phyloP scores from a whole-genome alignment of 1,140 invertebrate species.

The Bombus cullumanus region DNA sequence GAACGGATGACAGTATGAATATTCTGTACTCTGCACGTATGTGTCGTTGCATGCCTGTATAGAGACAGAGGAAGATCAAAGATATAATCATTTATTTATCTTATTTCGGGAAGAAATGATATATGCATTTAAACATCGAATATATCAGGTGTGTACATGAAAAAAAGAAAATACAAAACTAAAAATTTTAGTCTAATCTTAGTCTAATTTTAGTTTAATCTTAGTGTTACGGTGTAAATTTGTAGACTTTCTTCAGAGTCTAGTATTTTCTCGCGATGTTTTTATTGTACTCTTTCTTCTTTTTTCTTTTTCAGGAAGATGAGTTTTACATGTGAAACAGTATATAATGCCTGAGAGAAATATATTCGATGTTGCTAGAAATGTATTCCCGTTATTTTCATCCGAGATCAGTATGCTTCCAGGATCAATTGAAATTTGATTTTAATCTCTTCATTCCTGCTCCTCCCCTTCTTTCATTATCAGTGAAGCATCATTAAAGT shows the following conservation, averaged over 20 bases:
- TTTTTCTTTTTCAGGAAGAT: background rate
- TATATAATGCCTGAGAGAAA: background rate
- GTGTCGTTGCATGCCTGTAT: slow-evolving; percentile 46
- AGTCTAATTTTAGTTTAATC: background rate
- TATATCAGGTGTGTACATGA: slow-evolving; percentile 1
- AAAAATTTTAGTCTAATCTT: background rate
- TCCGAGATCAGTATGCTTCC: slow-evolving; percentile 50
- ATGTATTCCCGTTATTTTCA: slow-evolving; percentile 15
- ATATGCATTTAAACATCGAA: slow-evolving; percentile 25
- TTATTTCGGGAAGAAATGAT: slow-evolving; percentile 16
- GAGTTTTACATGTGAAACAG: background rate
- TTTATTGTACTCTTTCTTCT: background rate
- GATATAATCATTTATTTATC: slow-evolving; percentile 43
- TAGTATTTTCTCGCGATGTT: background rate
- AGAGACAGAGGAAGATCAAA: slow-evolving; percentile 20
- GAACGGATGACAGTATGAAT: slow-evolving; percentile 47
- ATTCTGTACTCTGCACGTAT: slow-evolving; percentile 49
- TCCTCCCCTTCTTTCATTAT: slow-evolving; percentile 21
- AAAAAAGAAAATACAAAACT: background rate
- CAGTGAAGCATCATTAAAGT: slow-evolving; percentile 39
- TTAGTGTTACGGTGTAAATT: too few relatives aligned
- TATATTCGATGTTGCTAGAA: background rate
- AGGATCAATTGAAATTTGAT: slow-evolving; percentile 36
- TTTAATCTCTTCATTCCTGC: slow-evolving; percentile 22
- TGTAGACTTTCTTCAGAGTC: background rate